Base-by-base conservation (phyloP, 2,888 invertebrate genomes). In the Andricus quercusramuli region DNA sequence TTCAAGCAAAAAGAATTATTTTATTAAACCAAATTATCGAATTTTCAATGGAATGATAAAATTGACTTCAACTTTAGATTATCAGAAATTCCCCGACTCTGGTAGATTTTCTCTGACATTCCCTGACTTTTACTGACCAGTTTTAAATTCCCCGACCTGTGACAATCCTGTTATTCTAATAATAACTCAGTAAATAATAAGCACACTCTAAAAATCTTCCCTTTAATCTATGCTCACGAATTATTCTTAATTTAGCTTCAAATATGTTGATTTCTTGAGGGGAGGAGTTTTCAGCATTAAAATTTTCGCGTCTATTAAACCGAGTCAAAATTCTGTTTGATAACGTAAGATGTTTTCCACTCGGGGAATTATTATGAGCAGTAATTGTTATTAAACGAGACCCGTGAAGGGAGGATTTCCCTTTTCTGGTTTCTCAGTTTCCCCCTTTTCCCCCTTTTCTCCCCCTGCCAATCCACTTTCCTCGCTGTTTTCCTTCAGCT, bases 311-410 rank as follows among this genome's bases (percentile, higher is more conserved):
- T 32, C 51, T 70, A 51, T 70, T 56, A 32, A 56, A 74, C 20
- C 20, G 4, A 32, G 32, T 32, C 20, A 29, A 51, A 74, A 74
- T 74, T 74, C 32, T 25, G 74, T 74, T 74, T 74, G 20, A 74
- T 56, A 29, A n/a, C 51, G 56, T 74, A 74, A 74, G 32, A 74
- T 56, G 56, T 74, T 74, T 74, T 74, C 74, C 74, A 56, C 74
- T 74, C 13, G 74, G 51, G 32, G 51, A 74, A 56, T 32, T 74
- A 51, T 56, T 56, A 74, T 51, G 51, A 51, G 20, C 74, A 51
- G 47, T 74, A 74, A 74, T 74, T 74, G 74, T 74, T 74, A 56
- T 74, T 56, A 74, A 74, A 74, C 74, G 74, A 74, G 56, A 74
- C 74, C 47, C 51, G 37, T 11, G 25, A 25, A 62, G 74, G 56